Percentiles rank a stretch among this genome's conserved stretches.
phyloP scores from a whole-genome alignment of 2,113 vertebrate genomes.

The Alexandromys fortis region DNA sequence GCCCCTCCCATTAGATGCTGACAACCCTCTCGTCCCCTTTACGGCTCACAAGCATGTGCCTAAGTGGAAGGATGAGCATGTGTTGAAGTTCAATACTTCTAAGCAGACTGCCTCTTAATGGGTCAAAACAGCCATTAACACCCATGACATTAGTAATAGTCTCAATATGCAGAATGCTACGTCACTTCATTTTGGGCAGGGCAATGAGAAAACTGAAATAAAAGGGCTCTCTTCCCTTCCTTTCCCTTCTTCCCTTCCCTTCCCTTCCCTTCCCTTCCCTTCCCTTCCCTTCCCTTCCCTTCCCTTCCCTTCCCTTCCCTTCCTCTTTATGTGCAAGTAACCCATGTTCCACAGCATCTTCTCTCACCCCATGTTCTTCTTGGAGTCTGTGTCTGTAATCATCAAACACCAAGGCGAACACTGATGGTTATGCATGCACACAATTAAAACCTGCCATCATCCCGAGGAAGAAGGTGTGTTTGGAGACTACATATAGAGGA shows the following conservation, averaged over 20 bases:
- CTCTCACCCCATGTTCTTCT: background rate
- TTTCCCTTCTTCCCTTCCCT: background rate
- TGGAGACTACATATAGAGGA: no score
- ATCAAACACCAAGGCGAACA: background rate
- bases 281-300: no score
- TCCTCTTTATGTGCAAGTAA: background rate
- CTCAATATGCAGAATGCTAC: background rate
- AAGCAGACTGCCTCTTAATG: rapidly evolving
- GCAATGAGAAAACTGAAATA: background rate
- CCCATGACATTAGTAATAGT: background rate
- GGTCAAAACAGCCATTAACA: background rate
- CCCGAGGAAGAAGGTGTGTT: background rate
- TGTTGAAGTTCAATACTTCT: background rate
- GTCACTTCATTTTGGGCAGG: background rate
- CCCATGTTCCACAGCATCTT: no score
- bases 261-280: background rate
- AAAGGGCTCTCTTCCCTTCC: background rate
- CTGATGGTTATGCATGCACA: rapidly evolving
- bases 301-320: background rate
- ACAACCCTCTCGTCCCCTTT: rapidly evolving
- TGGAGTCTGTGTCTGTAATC: background rate
- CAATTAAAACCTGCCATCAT: background rate
- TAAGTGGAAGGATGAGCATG: background rate
- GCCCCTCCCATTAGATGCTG: background rate
- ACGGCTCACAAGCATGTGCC: rapidly evolving